A percentile compares a stretch with the other conserved stretches of the same genome.
Conservation (phyloP, 2,888 invertebrate species). For the Epistrophe grossulariae region DNA sequence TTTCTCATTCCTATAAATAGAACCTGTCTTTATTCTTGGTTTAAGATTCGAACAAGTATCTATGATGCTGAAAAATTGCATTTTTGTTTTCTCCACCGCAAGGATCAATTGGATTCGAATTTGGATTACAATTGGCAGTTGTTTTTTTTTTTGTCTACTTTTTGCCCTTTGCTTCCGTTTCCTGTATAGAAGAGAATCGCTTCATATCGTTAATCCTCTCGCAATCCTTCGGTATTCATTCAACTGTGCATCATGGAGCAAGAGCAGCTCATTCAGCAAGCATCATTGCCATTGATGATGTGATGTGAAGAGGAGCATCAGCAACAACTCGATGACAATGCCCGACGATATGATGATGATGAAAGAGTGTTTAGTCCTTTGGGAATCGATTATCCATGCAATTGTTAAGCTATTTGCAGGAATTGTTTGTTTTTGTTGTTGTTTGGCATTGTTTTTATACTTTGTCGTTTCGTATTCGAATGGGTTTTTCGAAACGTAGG, state of each 20-base stretch:
- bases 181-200: constrained; percentile 54
- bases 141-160: constrained; percentile 18
- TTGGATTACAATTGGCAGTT: constrained; percentile 70
- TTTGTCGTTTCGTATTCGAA: constrained; percentile 35
- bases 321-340: constrained; percentile 62
- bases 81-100: constrained; percentile 64
- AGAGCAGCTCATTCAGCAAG: constrained; percentile 60
- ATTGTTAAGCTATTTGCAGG: constrained; percentile 84
- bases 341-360: constrained; percentile 61
- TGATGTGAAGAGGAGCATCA: constrained; percentile 63
- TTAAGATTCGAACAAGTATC: constrained; percentile 49
- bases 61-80: constrained; percentile 65
- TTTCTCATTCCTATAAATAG: neutral
- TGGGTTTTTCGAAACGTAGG: constrained; percentile 34
- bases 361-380: constrained; percentile 82
- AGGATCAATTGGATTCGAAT: constrained; percentile 74
- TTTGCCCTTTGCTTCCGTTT: constrained; percentile 64
- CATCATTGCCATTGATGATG: constrained; percentile 65
- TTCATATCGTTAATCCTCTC: constrained; percentile 69
- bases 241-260: constrained; percentile 56
- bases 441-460: constrained; percentile 37
- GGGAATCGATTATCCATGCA: constrained; percentile 83
- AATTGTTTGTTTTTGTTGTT: constrained; percentile 70
- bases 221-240: constrained; percentile 76
- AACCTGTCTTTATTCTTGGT: constrained; percentile 24